Evolutionary conservation across 2,113 vertebrate genomes (phyloP), one percentile per base, ranked within the genome.

Genomic region (Colistium nudipinnis): DNA sequence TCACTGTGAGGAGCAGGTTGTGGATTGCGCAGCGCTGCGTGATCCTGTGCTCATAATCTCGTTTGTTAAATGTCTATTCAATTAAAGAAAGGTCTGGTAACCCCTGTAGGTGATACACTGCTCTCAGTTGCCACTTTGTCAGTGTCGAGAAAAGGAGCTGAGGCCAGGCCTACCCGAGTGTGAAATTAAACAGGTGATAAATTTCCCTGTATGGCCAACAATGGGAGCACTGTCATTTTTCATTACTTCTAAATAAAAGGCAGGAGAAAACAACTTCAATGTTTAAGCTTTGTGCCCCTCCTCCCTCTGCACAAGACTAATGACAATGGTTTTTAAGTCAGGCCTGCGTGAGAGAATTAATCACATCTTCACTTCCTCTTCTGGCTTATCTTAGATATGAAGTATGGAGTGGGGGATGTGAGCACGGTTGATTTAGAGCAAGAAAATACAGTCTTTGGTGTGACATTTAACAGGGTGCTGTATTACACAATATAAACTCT

Each of bases 131-230:
- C 84, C 62, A 87, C 88, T 92, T 87, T 89, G 88, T 91, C 88
- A 90, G 85, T 85, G 91, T 92, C 84, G 76, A 76, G 68, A 72
- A 84, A 88, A 78, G 88, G 81, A 80, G 87, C 84, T 79, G 75
- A 89, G 89, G 84, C 75, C 69, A 83, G 80, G 80, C 62, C 70
- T 82, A 78, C 77, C 87, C 73, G 74, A 88, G 91, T 90, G 93
- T 93, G 94, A 94, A 94, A 95, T 94, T 88, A 94, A 95, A 93
- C 90, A 92, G 88, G 89, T 71, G 87, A 91, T 90, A 89, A 89
- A 91, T 92, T 87, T 90, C 87, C 86, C 80, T 55, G 82, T 87
- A 85, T 70, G 83, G 86, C 84, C 87, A 86, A 89, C 55, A 35
- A 78, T 84, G 64, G 70, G 79, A 88, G 83, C 52, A 77, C 76